Evolutionary conservation across 2,797 vertebrate genomes (phyloP), one percentile per base, ranked within the genome.

Genomic region (Luscinia luscinia): DNA sequence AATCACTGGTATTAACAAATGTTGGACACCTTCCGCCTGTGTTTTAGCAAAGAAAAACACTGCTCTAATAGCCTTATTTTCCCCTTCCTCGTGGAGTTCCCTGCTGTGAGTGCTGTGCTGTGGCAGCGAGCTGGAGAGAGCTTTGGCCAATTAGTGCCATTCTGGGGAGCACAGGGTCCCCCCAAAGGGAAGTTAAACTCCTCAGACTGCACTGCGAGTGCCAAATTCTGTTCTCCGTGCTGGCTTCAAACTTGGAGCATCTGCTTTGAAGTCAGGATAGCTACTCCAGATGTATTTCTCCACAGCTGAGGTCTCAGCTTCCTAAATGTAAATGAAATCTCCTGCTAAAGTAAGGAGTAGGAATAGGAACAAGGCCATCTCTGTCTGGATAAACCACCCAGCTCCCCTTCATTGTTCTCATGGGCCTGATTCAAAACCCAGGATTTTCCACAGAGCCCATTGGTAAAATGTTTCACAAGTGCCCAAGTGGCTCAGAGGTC

Each of bases 1-100:
- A 97, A 96, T 96, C 96, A 95, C 83, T 95, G 91, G 93, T 84
- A 93, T 95, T 96, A 98, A 96, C 94, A 95, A 97, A 97, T 94
- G 85, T 87, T 93, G 90, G 88, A 87, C 94, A 94, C 95, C 91
- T 96, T 96, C 88, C 5, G 66, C 84, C 88, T 46, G 2, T 94
- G 78, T 94, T 95, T 91, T 51, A 93, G 82, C 69, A 72, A 94
- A 91, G 81, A 48, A 91, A 93, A 96, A 77, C 81, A 81, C 66
- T 80, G 70, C 74, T 89, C n/a, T 96, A 95, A 96, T 78, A 86
- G 92, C 62, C 92, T 70, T 84, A 57, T 84, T 89, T 90, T 90
- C 34, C 43, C 61, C 32, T 68, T 81, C 70, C 74, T 94, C 58
- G 73, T 76, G 80, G 75, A 90, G 74, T 82, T 93, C 77, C 77